phyloP scores from a whole-genome alignment of 2,888 invertebrate genomes.

The Oscheius sp. region DNA sequence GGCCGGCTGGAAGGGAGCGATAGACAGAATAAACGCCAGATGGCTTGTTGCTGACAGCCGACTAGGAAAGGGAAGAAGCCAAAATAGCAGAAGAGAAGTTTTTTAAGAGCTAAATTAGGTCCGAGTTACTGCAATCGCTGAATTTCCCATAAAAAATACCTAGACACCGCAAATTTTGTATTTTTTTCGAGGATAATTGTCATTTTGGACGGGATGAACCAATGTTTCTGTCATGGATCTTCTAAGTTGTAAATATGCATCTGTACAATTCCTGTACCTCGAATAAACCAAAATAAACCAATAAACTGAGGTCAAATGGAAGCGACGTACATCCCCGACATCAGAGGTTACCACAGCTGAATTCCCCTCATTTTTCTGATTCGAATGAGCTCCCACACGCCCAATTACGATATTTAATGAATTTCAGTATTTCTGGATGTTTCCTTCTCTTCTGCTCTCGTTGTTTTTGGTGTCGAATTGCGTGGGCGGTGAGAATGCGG shows the following conservation, averaged over 20 bases:
- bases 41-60: conserved; percentile 22
- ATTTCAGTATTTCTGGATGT: neutral
- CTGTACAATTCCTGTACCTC: no score
- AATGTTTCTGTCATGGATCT: no score
- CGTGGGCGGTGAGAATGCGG: conserved; percentile 17
- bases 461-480: conserved; percentile 28
- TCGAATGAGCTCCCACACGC: neutral
- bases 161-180: no score
- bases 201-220: no score
- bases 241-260: no score
- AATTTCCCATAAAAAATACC: no score
- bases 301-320: no score
- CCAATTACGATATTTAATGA: neutral
- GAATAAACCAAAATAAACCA: no score
- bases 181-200: no score
- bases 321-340: neutral
- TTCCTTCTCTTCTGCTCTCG: conserved; percentile 3
- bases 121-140: no score
- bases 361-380: neutral
- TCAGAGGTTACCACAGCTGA: no score
- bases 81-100: neutral
- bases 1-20: neutral
- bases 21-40: neutral
- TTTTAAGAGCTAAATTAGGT: no score
- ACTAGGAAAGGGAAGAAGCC: neutral